These are phyloP conservation scores for Cranoglanis bouderius DNA, from an alignment of 2,113 vertebrate genomes.

Conservation along the genomic window DNA sequence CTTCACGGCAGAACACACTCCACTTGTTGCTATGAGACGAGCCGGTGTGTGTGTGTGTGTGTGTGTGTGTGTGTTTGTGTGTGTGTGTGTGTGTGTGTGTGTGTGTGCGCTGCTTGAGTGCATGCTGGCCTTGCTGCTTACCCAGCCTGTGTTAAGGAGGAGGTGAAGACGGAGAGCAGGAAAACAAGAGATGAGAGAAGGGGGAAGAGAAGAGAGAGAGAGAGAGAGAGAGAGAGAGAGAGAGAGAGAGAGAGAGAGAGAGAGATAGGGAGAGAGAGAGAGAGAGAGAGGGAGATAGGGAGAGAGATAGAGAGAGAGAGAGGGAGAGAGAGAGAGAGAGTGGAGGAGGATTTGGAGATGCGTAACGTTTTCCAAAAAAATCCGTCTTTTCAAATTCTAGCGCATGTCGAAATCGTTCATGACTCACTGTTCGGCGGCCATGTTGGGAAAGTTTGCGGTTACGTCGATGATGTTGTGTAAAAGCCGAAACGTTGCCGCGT, in stretches of 20 bases:
- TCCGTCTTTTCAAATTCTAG: background rate
- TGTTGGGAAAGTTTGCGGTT: slow-evolving; percentile 16
- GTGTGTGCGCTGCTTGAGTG: slow-evolving; percentile 55
- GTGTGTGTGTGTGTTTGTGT: too few species aligned
- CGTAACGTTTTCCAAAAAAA: background rate
- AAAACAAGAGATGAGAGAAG: slow-evolving; percentile 43
- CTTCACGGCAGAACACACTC: slow-evolving; percentile 57
- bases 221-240: background rate
- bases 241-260: background rate
- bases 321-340: background rate
- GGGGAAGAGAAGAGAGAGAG: slow-evolving; percentile 20
- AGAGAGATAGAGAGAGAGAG: background rate
- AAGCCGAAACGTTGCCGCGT: background rate
- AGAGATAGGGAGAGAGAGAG: background rate
- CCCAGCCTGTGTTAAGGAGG: slow-evolving; percentile 61
- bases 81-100: slow-evolving; percentile 60
- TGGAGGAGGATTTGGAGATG: slow-evolving; percentile 21
- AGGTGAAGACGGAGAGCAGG: slow-evolving; percentile 59
- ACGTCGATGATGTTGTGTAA: background rate
- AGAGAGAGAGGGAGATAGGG: background rate
- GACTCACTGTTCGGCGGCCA: slow-evolving; percentile 7
- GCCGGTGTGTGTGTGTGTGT: slow-evolving; percentile 45
- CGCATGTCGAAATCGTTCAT: background rate
- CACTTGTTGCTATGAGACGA: slow-evolving; percentile 80
- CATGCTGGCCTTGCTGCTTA: slow-evolving; percentile 69